A percentile compares a stretch with the other conserved stretches of the same genome.
Evolutionary conservation across 2,797 vertebrate species (phyloP).

Genomic region (Glyptemys insculpta): DNA sequence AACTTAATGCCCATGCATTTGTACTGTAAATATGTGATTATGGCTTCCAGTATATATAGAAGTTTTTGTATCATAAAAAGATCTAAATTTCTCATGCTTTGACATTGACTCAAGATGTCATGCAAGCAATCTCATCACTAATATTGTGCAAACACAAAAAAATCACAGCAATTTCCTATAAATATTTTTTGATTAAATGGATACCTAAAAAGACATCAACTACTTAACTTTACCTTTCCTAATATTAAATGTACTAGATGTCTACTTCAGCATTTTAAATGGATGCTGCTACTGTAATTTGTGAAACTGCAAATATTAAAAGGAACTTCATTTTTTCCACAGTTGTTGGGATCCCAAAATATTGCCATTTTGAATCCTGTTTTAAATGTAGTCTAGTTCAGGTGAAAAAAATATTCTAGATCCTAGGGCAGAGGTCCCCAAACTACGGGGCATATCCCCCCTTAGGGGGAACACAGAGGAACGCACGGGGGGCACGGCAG

Average conservation of each 20-base stretch:
- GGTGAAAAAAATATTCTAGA: background rate
- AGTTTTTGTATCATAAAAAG: background rate
- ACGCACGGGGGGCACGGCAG: too few species aligned
- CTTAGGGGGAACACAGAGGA: too few species aligned
- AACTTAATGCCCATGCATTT: background rate
- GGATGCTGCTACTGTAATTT: background rate
- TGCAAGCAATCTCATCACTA: background rate
- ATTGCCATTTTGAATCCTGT: background rate
- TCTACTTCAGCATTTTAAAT: background rate
- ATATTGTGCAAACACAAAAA: background rate
- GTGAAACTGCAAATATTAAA: background rate
- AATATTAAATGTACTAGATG: background rate
- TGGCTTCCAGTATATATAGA: background rate
- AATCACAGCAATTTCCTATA: background rate
- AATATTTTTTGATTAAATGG: background rate
- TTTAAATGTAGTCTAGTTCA: background rate
- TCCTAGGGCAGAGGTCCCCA: background rate
- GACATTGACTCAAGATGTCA: background rate
- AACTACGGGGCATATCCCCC: too few species aligned
- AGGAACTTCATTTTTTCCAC: background rate
- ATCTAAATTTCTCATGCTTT: background rate
- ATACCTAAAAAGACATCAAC: background rate
- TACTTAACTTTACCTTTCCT: background rate
- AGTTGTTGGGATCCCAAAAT: background rate
- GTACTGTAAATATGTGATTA: background rate